Percentiles rank a stretch among this genome's conserved stretches.
Conservation (phyloP, 2,113 vertebrate genomes). For the Pimephales promelas region DNA sequence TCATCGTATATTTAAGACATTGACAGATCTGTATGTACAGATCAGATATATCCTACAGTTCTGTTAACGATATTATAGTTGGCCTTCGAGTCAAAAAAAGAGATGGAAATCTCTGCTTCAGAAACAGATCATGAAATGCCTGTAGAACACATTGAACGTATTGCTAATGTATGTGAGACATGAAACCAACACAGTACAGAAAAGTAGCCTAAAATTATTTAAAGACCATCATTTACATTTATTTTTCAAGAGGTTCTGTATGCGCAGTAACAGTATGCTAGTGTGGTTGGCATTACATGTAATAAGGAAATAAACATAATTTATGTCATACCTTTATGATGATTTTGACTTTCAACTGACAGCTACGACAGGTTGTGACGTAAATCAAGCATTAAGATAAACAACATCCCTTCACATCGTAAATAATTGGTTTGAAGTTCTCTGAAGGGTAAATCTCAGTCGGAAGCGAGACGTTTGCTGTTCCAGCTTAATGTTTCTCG, state of each 20-base stretch:
- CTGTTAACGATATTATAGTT: no score
- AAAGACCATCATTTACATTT: background rate
- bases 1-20: no score
- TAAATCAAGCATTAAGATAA: background rate
- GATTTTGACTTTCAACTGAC: background rate
- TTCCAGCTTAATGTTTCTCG: background rate
- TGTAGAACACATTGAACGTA: no score
- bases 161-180: no score
- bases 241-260: background rate
- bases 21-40: no score
- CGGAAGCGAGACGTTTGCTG: background rate
- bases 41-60: no score
- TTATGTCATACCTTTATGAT: background rate
- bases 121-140: no score
- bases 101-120: no score
- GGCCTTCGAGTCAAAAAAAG: no score
- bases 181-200: no score
- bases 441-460: background rate
- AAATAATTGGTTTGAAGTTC: background rate
- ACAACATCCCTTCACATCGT: background rate
- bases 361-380: conserved; percentile 17
- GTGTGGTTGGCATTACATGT: background rate
- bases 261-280: background rate
- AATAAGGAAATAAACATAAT: background rate
- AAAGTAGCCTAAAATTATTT: background rate